Evolutionary conservation across 2,113 vertebrate species (phyloP).

Genomic region (Anoura caudifer): DNA sequence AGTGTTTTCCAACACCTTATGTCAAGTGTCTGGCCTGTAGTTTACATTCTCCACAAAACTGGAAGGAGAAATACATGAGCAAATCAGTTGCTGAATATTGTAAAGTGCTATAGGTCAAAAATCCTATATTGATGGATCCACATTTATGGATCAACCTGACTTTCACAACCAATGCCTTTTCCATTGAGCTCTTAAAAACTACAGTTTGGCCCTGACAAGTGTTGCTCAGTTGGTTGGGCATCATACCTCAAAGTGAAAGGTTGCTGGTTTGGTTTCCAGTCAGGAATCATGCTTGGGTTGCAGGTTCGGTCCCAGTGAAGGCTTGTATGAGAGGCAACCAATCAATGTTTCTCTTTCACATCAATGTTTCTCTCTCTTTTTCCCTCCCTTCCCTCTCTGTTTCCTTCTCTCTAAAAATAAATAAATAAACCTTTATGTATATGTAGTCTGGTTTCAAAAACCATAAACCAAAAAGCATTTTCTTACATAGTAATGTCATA

Average conservation of each 20-base stretch:
- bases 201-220: not conserved
- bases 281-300: too few relatives aligned
- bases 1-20: not conserved
- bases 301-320: too few relatives aligned
- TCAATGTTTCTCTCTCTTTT: too few relatives aligned
- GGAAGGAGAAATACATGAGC: not conserved
- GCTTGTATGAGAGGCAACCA: too few relatives aligned
- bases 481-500: not conserved
- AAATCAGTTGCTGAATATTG: not conserved
- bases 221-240: too few relatives aligned
- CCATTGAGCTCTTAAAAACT: not conserved
- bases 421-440: too few relatives aligned
- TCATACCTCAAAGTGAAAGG: too few relatives aligned
- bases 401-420: too few relatives aligned
- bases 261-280: too few relatives aligned
- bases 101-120: not conserved
- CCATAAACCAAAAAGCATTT: not conserved
- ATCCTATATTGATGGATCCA: too few relatives aligned
- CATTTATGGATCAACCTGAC: not conserved
- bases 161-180: not conserved
- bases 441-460: not conserved
- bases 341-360: too few relatives aligned
- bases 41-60: not conserved
- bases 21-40: not conserved
- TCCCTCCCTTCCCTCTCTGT: too few relatives aligned